phyloP scores from a whole-genome alignment of 2,113 vertebrate species.

The Pseudorectes ferrugineus region DNA sequence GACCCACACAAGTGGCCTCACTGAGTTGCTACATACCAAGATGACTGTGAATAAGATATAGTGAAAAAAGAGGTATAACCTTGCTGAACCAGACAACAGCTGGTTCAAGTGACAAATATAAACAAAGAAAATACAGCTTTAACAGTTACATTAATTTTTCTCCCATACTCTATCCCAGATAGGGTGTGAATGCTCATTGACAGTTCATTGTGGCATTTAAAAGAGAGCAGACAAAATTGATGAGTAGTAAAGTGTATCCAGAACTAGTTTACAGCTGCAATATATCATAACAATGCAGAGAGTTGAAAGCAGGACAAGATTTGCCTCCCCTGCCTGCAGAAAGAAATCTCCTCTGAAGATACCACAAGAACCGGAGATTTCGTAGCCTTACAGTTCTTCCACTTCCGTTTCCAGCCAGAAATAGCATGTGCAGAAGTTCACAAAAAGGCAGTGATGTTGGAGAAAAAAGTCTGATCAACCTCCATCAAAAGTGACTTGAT shows the following conservation, averaged over 20 bases:
- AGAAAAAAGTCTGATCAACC: neutral
- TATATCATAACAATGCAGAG: neutral
- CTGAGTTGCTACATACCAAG: neutral
- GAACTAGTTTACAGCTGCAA: slow-evolving; percentile 2
- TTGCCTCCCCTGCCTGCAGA: neutral
- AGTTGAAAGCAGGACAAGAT: neutral
- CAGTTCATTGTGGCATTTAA: slow-evolving; percentile 1
- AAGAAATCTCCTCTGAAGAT: neutral
- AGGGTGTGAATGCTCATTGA: neutral
- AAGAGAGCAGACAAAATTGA: neutral
- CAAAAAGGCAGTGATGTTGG: neutral
- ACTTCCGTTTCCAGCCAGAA: neutral
- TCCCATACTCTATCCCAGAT: neutral
- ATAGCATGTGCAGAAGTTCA: neutral
- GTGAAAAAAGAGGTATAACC: neutral
- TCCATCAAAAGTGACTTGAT: neutral
- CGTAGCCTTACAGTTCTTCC: neutral
- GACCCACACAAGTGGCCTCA: neutral
- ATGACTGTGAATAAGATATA: neutral
- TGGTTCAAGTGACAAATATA: neutral
- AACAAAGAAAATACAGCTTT: slow-evolving; percentile 8
- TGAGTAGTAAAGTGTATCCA: neutral
- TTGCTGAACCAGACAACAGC: neutral
- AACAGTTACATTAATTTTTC: neutral
- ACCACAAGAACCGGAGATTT: neutral